Conservation (phyloP, 2,113 vertebrate species). For the Saimiri boliviensis region DNA sequence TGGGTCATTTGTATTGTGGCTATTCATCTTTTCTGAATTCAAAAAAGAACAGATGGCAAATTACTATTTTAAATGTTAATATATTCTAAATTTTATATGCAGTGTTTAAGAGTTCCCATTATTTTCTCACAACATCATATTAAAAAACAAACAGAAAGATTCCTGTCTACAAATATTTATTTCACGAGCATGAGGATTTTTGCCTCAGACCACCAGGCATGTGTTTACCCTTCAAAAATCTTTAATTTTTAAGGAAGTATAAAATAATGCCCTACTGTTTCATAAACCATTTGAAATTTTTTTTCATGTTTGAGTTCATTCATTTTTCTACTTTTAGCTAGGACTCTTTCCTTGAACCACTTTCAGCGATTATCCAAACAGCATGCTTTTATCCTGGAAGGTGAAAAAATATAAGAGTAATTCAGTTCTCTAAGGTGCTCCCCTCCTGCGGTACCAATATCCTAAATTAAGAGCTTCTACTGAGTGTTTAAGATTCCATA, state of each 20-base stretch:
- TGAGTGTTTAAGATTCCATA: conserved; percentile 48
- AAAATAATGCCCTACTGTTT: conserved; percentile 53
- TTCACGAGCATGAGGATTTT: conserved; percentile 29
- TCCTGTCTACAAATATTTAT: conserved; percentile 30
- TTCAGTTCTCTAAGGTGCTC: conserved; percentile 61
- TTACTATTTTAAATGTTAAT: not conserved
- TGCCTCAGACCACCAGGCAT: conserved; percentile 14
- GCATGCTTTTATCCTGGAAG: conserved; percentile 71
- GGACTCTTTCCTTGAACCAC: conserved; percentile 56
- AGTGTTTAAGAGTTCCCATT: not conserved
- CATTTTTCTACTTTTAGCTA: conserved; percentile 76
- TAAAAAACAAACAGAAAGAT: not conserved
- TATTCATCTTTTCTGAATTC: not conserved
- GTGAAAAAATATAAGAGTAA: conserved; percentile 57
- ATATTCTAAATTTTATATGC: not conserved
- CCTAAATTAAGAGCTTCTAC: conserved; percentile 72
- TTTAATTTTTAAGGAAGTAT: conserved; percentile 33
- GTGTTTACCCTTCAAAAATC: conserved; percentile 65
- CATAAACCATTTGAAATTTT: conserved; percentile 70
- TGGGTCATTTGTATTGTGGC: not conserved
- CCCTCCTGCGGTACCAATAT: conserved; percentile 54
- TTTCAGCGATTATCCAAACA: conserved; percentile 73
- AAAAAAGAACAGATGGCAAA: not conserved
- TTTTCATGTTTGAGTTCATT: conserved; percentile 62
- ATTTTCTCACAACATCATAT: not conserved